Conservation (phyloP, 2,888 invertebrate genomes). For the Hedya salicella region DNA sequence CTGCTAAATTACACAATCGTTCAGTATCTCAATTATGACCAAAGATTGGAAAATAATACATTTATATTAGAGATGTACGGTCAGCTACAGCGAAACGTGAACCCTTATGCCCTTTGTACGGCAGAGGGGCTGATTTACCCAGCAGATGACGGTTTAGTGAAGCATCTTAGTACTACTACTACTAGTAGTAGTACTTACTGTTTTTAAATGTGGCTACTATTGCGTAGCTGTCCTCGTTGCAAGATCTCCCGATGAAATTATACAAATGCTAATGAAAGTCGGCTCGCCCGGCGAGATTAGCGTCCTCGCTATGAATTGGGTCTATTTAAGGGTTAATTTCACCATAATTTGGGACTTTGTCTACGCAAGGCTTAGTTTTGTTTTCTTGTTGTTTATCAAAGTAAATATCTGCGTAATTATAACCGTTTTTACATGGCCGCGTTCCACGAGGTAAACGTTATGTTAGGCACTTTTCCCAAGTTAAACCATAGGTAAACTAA, state of each 20-base stretch:
- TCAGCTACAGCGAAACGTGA: too few relatives aligned
- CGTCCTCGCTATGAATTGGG: slow-evolving; percentile 69
- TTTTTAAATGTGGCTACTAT: slow-evolving; percentile 18
- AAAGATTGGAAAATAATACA: too few relatives aligned
- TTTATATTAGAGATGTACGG: too few relatives aligned
- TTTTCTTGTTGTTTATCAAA: slow-evolving; percentile 41
- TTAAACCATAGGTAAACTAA: slow-evolving; percentile 5
- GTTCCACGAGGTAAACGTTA: background rate
- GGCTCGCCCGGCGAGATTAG: slow-evolving; percentile 71
- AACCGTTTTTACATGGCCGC: slow-evolving; percentile 15
- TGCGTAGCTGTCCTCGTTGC: slow-evolving; percentile 28
- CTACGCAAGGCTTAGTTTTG: slow-evolving; percentile 42
- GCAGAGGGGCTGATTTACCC: too few relatives aligned
- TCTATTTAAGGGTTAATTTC: slow-evolving; percentile 67
- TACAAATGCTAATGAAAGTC: slow-evolving; percentile 79
- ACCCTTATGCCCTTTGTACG: too few relatives aligned
- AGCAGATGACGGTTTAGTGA: too few relatives aligned
- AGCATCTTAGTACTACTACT: too few relatives aligned
- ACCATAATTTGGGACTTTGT: slow-evolving; percentile 55
- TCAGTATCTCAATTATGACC: too few relatives aligned
- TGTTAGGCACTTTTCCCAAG: slow-evolving; percentile 5
- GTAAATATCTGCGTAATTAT: slow-evolving; percentile 27
- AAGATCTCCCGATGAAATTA: slow-evolving; percentile 74
- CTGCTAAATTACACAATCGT: too few relatives aligned
- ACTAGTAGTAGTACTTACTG: background rate